A percentile compares a stretch with the other conserved stretches of the same genome.
These are phyloP conservation scores for Sipha flava DNA, from an alignment of 1,140 invertebrate genomes.

Conservation along the genomic window DNA sequence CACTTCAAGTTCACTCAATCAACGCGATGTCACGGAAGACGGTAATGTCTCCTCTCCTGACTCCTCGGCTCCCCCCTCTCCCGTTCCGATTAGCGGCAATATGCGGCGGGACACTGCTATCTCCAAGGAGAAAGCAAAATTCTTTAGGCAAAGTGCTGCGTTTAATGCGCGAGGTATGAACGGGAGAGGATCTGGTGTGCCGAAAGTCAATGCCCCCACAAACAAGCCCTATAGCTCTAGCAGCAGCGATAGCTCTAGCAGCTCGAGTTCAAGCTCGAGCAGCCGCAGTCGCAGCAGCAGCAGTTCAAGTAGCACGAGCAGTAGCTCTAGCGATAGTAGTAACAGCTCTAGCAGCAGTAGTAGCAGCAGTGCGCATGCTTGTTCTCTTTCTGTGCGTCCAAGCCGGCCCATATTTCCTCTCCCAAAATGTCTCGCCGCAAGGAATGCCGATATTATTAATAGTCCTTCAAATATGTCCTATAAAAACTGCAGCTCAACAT, in stretches of 20 bases:
- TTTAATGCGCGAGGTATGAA: constrained; percentile 52
- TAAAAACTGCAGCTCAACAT: not conserved
- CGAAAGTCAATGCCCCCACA: constrained; percentile 37
- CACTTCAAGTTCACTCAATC: constrained; percentile 19
- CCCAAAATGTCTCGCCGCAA: constrained; percentile 34
- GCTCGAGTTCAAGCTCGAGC: constrained; percentile 39
- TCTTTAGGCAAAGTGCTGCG: constrained; percentile 62
- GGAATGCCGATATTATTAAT: constrained; percentile 6
- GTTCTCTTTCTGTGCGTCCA: constrained; percentile 24
- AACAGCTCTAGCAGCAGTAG: constrained; percentile 21
- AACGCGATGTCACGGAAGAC: constrained; percentile 45
- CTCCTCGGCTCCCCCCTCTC: constrained; percentile 45
- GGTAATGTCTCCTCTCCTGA: constrained; percentile 50
- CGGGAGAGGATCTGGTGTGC: constrained; percentile 38
- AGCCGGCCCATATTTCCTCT: constrained; percentile 33
- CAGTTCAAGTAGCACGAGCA: constrained; percentile 37
- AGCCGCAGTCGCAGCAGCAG: constrained; percentile 38
- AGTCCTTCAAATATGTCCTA: not conserved
- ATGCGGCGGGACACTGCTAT: constrained; percentile 55
- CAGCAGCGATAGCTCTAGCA: constrained; percentile 35
- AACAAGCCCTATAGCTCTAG: constrained; percentile 37
- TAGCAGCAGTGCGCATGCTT: not conserved
- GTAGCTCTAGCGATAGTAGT: constrained; percentile 36
- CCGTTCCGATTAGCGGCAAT: constrained; percentile 42
- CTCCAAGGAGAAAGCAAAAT: constrained; percentile 77